These are phyloP conservation scores for Sceliomorpha sp. DNA, from an alignment of 2,888 invertebrate genomes.

Conservation along the genomic window DNA sequence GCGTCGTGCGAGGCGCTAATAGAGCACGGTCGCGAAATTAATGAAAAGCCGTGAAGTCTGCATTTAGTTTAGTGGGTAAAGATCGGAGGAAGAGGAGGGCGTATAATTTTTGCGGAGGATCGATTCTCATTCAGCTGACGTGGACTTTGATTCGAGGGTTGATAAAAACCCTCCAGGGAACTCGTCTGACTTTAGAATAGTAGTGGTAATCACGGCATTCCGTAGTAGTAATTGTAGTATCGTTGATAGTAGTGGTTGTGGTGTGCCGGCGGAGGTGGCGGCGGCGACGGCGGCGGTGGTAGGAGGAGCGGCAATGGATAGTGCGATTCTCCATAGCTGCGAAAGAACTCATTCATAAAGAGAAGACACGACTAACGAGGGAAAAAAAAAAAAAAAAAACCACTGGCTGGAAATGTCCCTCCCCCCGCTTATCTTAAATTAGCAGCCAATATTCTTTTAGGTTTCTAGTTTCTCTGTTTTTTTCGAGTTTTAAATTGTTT, in stretches of 20 bases:
- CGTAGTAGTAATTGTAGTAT: constrained; percentile 51
- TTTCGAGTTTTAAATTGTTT: too few relatives aligned
- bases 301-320: constrained; percentile 55
- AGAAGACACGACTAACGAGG: constrained; percentile 74
- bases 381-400: constrained; percentile 38
- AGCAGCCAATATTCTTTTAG: too few relatives aligned
- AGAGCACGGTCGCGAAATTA: too few relatives aligned
- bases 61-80: constrained; percentile 40
- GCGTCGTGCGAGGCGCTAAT: neutral
- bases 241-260: constrained; percentile 49
- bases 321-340: constrained; percentile 70
- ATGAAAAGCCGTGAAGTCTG: neutral
- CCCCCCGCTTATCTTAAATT: too few relatives aligned
- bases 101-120: constrained; percentile 31
- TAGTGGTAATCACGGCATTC: constrained; percentile 35
- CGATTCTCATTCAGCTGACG: constrained; percentile 40
- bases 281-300: constrained; percentile 58
- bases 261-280: constrained; percentile 8
- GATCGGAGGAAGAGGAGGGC: constrained; percentile 11
- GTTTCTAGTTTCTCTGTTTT: too few relatives aligned
- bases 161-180: constrained; percentile 41
- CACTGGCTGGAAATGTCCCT: constrained; percentile 45
- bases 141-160: constrained; percentile 39
- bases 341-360: constrained; percentile 75
- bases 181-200: constrained; percentile 35